Evolutionary conservation across 2,113 vertebrate genomes (phyloP).

Genomic region (Tyto alba): DNA sequence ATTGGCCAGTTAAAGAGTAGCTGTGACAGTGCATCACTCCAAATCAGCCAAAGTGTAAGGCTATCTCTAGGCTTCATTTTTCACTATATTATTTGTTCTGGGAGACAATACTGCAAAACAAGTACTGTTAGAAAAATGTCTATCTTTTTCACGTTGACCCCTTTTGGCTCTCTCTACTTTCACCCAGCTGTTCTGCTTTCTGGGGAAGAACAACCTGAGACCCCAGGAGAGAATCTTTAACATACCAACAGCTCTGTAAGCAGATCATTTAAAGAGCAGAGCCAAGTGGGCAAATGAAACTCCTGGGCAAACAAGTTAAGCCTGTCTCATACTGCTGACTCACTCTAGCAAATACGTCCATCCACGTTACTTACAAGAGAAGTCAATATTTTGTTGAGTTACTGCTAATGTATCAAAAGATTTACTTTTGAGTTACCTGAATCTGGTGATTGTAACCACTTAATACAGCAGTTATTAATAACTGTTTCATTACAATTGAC

Average conservation of each 20-base stretch:
- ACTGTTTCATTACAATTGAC: not conserved
- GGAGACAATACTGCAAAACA: not conserved
- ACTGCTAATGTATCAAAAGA: not conserved
- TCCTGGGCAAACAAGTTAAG: not conserved
- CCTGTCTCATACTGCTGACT: not conserved
- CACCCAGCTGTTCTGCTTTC: not conserved
- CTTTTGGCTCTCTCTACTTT: not conserved
- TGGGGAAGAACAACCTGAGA: not conserved
- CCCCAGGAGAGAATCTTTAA: not conserved
- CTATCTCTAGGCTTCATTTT: not conserved
- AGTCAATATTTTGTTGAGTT: not conserved
- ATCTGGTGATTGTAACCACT: not conserved
- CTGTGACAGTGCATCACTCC: not conserved
- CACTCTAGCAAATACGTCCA: not conserved
- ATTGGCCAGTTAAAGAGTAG: not conserved
- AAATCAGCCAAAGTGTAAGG: not conserved
- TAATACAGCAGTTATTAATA: not conserved
- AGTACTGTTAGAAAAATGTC: not conserved
- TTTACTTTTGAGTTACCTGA: not conserved
- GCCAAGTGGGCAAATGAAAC: not conserved
- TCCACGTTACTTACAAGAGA: not conserved
- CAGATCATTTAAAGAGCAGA: not conserved
- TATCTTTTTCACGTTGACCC: fast-evolving
- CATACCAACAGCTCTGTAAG: not conserved
- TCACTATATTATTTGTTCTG: not conserved